Evolutionary conservation across 2,113 vertebrate species (phyloP), one percentile per base, ranked within the genome.

Genomic region (Bos indicus): DNA sequence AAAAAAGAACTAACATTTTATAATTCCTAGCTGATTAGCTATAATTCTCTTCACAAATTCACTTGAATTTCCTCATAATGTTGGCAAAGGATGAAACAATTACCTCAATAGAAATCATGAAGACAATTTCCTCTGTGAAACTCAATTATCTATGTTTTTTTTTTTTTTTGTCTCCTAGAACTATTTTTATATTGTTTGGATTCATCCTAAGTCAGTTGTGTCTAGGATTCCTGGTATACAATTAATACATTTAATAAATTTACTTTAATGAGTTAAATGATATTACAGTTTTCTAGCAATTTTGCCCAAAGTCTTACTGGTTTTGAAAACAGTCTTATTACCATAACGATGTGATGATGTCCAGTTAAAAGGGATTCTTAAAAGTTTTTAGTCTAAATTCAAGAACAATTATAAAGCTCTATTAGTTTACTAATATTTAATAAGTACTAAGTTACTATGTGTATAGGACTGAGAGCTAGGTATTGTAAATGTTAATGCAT

Each of bases 121-220:
- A 88, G 80, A 78, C 30, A 64, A 36, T 52, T 87, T 95, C 30
- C 19, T 86, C 57, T 90, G 30, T 91, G n/a, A 15, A 88, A 94
- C 52, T 88, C 71, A 95, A 90, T 78, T 97, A 89, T 54, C 14
- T 81, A 13, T 86, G 33, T 36, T 87, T 93, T 93, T 90, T 90
- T 87, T 92, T 93, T 90, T 92, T 94, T 46, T 51, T 33, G 5
- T 40, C 40, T 81, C 43, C 59, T 62, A 57, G 54, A 74, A 90
- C 77, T 2, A 51, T 33, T 89, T 96, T 95, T 80, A 3, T 95
- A 77, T 59, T 88, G n/a, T 92, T 88, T 97, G 33, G 36, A 80
- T 59, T 87, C 8, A 83, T 80, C 3, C n/a, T 94, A 92, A 81
- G 46, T 81, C 9, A 88, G 6, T 19, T 95, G 19, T 86, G 3